Percentiles rank a stretch among this genome's conserved stretches.
phyloP scores from a whole-genome alignment of 2,888 invertebrate species.

The Ceriagrion tenellum region DNA sequence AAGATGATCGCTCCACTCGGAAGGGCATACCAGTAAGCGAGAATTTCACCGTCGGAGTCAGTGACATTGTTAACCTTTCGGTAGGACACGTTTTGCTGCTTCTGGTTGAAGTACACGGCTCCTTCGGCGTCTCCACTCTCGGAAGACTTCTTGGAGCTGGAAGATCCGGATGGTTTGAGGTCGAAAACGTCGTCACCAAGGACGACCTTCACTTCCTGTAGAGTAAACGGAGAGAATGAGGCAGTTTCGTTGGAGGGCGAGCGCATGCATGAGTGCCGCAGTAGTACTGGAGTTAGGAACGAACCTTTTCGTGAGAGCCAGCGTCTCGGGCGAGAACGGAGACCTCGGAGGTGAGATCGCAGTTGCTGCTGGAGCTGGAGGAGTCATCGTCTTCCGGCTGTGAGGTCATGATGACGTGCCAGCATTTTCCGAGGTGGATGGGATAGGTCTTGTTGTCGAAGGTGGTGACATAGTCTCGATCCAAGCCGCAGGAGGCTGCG shows the following conservation, averaged over 20 bases:
- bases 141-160: slow-evolving; percentile 73
- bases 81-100: slow-evolving; percentile 74
- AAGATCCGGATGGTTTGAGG: slow-evolving; percentile 69
- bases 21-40: slow-evolving; percentile 78
- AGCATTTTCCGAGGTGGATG: slow-evolving; percentile 79
- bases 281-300: no score
- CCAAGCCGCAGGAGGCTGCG: slow-evolving; percentile 83
- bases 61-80: slow-evolving; percentile 78
- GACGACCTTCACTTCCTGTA: slow-evolving; percentile 78
- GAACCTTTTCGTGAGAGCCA: slow-evolving; percentile 74
- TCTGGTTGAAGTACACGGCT: slow-evolving; percentile 72
- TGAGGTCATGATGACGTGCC: slow-evolving; percentile 81
- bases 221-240: not conserved
- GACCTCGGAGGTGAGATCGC: slow-evolving; percentile 75
- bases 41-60: slow-evolving; percentile 74
- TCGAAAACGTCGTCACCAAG: slow-evolving; percentile 79
- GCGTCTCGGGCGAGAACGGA: slow-evolving; percentile 77
- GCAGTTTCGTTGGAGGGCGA: no score
- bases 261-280: no score
- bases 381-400: slow-evolving; percentile 75
- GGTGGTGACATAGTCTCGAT: slow-evolving; percentile 81
- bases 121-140: slow-evolving; percentile 72
- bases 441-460: slow-evolving; percentile 84
- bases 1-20: slow-evolving; percentile 81
- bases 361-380: slow-evolving; percentile 71